phyloP scores from a whole-genome alignment of 2,113 vertebrate genomes.

The Verasper variegatus region DNA sequence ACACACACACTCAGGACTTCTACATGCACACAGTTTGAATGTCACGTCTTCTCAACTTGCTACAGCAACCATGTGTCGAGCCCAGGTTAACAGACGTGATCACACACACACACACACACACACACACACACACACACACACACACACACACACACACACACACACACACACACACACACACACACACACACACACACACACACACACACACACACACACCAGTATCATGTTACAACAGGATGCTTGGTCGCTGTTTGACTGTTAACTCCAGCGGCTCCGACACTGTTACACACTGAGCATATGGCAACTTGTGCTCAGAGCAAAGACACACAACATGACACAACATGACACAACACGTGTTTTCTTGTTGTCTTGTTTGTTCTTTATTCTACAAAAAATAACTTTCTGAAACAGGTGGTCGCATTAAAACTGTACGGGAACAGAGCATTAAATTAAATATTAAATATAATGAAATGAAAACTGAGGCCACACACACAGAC shows the following conservation, averaged over 20 bases:
- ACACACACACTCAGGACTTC: background rate
- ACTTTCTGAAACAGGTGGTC: too few species aligned
- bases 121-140: conserved; percentile 12
- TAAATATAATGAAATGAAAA: too few species aligned
- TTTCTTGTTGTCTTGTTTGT: too few species aligned
- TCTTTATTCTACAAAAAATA: too few species aligned
- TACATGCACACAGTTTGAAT: conserved; percentile 44
- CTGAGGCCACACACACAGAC: background rate
- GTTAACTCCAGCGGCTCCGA: conserved; percentile 42
- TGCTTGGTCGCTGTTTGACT: conserved; percentile 45
- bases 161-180: conserved; percentile 14
- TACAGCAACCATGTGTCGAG: conserved; percentile 47
- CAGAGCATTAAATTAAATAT: too few species aligned
- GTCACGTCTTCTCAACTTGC: conserved; percentile 46
- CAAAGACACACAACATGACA: conserved; percentile 17
- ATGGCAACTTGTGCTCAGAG: conserved; percentile 27
- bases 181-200: too few species aligned
- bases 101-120: conserved; percentile 5
- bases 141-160: conserved; percentile 3
- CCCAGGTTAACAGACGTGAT: conserved; percentile 3
- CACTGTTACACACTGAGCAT: conserved; percentile 48
- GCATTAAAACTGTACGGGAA: too few species aligned
- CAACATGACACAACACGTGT: background rate
- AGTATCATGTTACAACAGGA: conserved; percentile 61
- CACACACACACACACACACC: too few species aligned